Base-by-base conservation (phyloP, 37 sponge, comb jelly and placozoan species). In the Mnemiopsis leidyi region DNA sequence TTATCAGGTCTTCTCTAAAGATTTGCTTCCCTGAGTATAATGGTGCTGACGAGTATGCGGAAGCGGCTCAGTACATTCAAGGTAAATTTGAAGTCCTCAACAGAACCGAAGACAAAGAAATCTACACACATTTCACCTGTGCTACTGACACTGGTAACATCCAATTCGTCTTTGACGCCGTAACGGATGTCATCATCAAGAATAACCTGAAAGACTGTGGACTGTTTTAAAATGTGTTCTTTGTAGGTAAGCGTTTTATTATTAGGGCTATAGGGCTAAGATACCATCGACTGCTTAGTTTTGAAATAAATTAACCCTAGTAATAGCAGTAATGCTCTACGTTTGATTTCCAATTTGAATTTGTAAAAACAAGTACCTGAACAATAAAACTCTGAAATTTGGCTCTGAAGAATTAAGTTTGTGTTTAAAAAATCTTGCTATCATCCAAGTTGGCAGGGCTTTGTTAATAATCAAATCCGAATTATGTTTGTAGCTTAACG, bases 131-230 rank as follows among this genome's bases (percentile, higher is more conserved):
- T 92, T 95, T 96, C 93, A 97, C 97, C 38, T 95, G 96, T 93
- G 97, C 97, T 38, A 97, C 97, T 23, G 97, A 97, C 90, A 97
- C 97, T 5, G 93, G 93, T 7, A 97, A 96, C 94, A 95, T 97
- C 92, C 95, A 95, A 29, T 95, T 95, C 68, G 96, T 97, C 37
- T 97, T 97, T 93, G 96, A 97, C 75, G 95, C 94, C 18, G 96
- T 97, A 30, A 97, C 96, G 61, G 96, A 97, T 61, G 95, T 96
- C 77, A 96, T 97, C 23, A 95, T 97, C 77, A 95, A 95, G 92
- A 95, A 95, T 69, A 96, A 97, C 40, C 94, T 97, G 32, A 92
- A 94, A 79, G 96, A 96, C 24, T 96, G 96, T 26, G 96, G 96
- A 26, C 73, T 96, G 38, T 96, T 76, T 32, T 93, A 93, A 94